These are phyloP conservation scores for Maconellicoccus hirsutus DNA, from an alignment of 1,140 invertebrate genomes.

Conservation along the genomic window DNA sequence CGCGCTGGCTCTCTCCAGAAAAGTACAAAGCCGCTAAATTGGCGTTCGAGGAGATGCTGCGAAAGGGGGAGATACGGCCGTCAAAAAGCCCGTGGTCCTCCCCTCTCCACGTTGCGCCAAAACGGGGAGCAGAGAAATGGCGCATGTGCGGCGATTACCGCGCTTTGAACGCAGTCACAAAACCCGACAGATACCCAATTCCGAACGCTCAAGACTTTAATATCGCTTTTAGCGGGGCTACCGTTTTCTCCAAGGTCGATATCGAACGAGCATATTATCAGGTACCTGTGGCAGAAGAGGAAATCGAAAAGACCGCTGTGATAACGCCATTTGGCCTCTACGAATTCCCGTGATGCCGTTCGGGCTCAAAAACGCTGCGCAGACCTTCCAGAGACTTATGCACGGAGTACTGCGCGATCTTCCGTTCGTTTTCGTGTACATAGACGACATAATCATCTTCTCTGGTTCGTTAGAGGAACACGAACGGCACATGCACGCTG, in stretches of 20 bases:
- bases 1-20: not conserved
- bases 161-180: conserved; percentile 34
- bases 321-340: conserved; percentile 32
- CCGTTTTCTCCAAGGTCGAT: conserved; percentile 39
- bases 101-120: conserved; percentile 37
- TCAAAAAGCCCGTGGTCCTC: conserved; percentile 36
- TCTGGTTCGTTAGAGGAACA: conserved; percentile 32
- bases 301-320: conserved; percentile 40
- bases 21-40: not conserved
- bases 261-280: conserved; percentile 40
- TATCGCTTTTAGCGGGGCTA: conserved; percentile 31
- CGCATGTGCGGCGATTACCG: conserved; percentile 34
- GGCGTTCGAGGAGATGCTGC: conserved; percentile 32
- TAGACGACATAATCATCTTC: conserved; percentile 30
- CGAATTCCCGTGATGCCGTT: conserved; percentile 36
- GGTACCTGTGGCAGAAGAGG: conserved; percentile 34
- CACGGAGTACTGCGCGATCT: not conserved
- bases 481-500: conserved; percentile 24
- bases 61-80: conserved; percentile 29
- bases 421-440: not conserved
- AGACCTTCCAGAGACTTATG: conserved; percentile 36
- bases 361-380: conserved; percentile 36
- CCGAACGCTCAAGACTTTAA: not conserved
- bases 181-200: conserved; percentile 34
- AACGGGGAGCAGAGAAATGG: conserved; percentile 35